Evolutionary conservation across 2,113 vertebrate genomes (phyloP).

Genomic region (Salvelinus namaycush): DNA sequence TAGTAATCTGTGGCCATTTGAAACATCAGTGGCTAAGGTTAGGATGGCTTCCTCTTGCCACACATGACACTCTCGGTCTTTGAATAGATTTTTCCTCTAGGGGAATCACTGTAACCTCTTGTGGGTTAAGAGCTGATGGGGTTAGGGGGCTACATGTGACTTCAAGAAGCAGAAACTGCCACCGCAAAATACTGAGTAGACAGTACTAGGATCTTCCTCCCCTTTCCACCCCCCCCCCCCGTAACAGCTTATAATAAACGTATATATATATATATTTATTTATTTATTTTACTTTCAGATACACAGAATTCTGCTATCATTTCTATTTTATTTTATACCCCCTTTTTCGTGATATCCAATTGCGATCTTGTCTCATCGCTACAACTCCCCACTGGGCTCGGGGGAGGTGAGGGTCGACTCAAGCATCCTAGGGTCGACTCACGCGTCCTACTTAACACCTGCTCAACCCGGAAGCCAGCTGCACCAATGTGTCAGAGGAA

Average conservation of each 20-base stretch:
- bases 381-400: too few species aligned
- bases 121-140: slow-evolving; percentile 5
- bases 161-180: slow-evolving; percentile 11
- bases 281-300: not conserved
- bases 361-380: too few species aligned
- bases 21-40: slow-evolving; percentile 54
- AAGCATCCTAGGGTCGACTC: too few species aligned
- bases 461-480: too few species aligned
- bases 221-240: not conserved
- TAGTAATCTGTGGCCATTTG: slow-evolving; percentile 44
- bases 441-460: too few species aligned
- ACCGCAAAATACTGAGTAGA: not conserved
- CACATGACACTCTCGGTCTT: not conserved
- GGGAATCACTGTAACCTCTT: slow-evolving; percentile 14
- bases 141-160: not conserved
- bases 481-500: too few species aligned
- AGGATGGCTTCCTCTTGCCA: slow-evolving; percentile 38
- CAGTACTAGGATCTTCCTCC: not conserved
- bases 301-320: not conserved
- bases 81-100: not conserved
- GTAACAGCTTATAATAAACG: not conserved
- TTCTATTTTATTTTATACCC: not conserved
- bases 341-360: too few species aligned
- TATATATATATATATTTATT: too few species aligned
- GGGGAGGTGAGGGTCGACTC: too few species aligned